Conservation (phyloP, 2,797 vertebrate species). For the Euthynnus affinis region DNA sequence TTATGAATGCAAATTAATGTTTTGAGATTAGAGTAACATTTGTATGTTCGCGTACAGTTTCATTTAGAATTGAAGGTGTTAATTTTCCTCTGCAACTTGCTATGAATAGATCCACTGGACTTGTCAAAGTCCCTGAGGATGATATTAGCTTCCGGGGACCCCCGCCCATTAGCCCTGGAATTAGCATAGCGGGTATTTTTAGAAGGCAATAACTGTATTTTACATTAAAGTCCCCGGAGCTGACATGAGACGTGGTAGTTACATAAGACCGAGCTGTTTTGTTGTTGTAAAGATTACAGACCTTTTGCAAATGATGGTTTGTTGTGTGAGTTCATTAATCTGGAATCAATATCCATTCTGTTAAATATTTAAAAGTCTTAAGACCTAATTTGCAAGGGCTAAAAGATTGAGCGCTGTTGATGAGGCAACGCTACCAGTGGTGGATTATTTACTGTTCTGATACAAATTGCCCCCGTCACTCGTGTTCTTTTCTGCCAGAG, state of each 20-base stretch:
- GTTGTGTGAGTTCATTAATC: conserved; percentile 77
- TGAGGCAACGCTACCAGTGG: conserved; percentile 45
- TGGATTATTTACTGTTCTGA: conserved; percentile 69
- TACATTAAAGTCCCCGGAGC: conserved; percentile 32
- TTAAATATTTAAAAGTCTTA: conserved; percentile 84
- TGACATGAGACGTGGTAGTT: conserved; percentile 50
- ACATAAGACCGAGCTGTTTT: conserved; percentile 45
- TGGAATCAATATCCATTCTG: conserved; percentile 75
- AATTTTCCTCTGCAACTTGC: conserved; percentile 32
- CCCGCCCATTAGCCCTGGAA: conserved; percentile 39
- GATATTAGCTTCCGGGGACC: conserved; percentile 51
- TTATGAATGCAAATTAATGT: conserved; percentile 17
- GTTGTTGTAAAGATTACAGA: conserved; percentile 63
- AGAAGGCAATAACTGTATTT: conserved; percentile 56
- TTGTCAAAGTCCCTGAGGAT: conserved; percentile 40
- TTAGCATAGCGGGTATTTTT: conserved; percentile 67
- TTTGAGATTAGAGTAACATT: conserved; percentile 1
- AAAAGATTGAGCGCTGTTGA: conserved; percentile 72
- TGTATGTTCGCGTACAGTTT: conserved; percentile 16
- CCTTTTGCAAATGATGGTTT: conserved; percentile 61
- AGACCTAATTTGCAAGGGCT: conserved; percentile 74
- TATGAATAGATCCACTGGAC: conserved; percentile 52
- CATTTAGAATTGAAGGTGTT: conserved; percentile 31
- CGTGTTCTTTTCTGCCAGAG: conserved; percentile 50
- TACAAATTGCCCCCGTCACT: conserved; percentile 69